Base-by-base conservation (phyloP, 37 sponge, comb jelly and placozoan species). In the Axinella damicornis region DNA sequence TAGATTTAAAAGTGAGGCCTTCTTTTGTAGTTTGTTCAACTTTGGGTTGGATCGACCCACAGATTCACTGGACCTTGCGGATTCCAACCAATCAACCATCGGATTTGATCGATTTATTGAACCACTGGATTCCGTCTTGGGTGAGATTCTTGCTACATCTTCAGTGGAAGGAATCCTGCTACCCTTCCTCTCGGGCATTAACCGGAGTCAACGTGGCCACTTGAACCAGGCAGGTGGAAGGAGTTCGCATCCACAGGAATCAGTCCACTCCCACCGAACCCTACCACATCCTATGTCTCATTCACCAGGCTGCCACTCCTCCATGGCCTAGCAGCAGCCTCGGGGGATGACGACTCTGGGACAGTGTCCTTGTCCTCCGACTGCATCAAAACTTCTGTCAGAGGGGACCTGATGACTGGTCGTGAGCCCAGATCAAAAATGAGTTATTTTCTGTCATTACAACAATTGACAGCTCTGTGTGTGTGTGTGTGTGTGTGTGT, bases 391-490 rank as follows among this genome's bases (percentile, higher is more conserved):
- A 83, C 25, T 27, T 71, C 64, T n/a, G 79, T 30, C 21, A 92
- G 74, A 0, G 91, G 85, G 14, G 93, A 82, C 33, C 59, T 76
- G 46, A 82, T 80, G 64, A 89, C 38, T 16, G 93, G 92, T 18
- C 92, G 87, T 35, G 89, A 87, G 18, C 97, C 97, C 97, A 97
- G 35, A 94, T 17, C 41, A 84, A 46, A 69, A 97, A 86, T 31
- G 67, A 60, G 61, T 90, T 90, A 34, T 89, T 78, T 53, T 95
- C 94, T 65, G 93, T 88, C 17, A 84, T 88, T 5, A 91, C 92
- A 14, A 95, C 77, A 16, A 93, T 92, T 39, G 84, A 83, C 31
- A 89, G 73, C 63, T 93, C 98, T n/a, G n/a, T n/a, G n/a, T n/a
- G n/a, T n/a, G n/a, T n/a, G n/a, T n/a, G n/a, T n/a, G n/a, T n/a